These are phyloP conservation scores for Pelusios castaneus DNA, from an alignment of 2,113 vertebrate species.

Conservation along the genomic window DNA sequence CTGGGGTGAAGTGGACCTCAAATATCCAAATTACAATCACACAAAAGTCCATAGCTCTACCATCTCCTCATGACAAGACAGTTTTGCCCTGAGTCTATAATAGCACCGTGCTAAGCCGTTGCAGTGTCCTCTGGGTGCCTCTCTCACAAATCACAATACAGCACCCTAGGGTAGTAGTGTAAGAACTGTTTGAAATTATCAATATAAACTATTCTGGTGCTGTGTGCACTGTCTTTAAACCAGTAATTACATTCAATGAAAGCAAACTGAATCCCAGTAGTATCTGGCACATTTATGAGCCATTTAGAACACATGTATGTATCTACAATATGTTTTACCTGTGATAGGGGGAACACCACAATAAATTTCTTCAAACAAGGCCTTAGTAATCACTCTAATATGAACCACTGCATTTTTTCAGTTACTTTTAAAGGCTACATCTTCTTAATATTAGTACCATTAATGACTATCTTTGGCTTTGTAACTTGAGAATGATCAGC, in stretches of 20 bases:
- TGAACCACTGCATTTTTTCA: background rate
- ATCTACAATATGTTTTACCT: background rate
- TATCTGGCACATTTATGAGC: background rate
- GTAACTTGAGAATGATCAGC: background rate
- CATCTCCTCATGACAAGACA: background rate
- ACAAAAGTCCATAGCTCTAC: background rate
- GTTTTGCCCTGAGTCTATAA: background rate
- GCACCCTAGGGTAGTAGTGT: background rate
- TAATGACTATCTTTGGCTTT: background rate
- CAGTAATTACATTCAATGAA: background rate
- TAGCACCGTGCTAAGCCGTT: background rate
- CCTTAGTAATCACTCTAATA: background rate
- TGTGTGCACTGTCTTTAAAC: background rate
- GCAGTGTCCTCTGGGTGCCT: background rate
- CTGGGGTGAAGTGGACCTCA: background rate
- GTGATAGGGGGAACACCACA: background rate
- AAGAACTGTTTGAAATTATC: background rate
- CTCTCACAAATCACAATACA: background rate
- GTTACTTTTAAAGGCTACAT: background rate
- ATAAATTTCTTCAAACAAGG: background rate
- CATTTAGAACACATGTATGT: background rate
- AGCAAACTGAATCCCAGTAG: background rate
- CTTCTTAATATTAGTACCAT: background rate
- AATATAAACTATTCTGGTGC: background rate
- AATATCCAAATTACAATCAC: background rate